Evolutionary conservation across 92 coral and sea anemone species (phyloP), one percentile per base, ranked within the genome.

Genomic region (Porites lobata): DNA sequence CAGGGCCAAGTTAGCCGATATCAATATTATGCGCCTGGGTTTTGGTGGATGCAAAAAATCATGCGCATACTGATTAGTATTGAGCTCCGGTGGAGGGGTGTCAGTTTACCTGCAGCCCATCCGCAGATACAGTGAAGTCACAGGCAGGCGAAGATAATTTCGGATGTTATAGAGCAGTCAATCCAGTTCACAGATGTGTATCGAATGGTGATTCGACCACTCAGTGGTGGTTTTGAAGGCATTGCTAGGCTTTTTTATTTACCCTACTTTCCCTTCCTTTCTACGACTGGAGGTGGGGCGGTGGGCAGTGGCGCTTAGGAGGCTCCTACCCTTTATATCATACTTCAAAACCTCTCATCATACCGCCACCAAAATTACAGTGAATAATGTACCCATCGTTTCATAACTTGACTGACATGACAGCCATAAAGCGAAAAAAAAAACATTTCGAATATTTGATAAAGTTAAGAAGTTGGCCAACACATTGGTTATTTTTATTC

Each of bases 151-250:
- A 85, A 50, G 92, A n/a, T n/a, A n/a, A n/a, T n/a, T n/a, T n/a
- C n/a, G n/a, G 92, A 2, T 17, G 4, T 7, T 89, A 89, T 82
- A 1, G 7, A 14, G 58, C 78, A 3, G 57, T 83, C 0, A 89
- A 83, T 24, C 79, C 58, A 12, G 17, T 79, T 5, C 88, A 83
- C 51, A 83, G 92, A 57, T 89, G 92, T 75, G 50, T 78, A 4
- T 53, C 84, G 20, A 76, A 20, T 22, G 8, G 14, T 0, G 13
- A 22, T 3, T 83, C 92, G 15, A 89, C 92, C 11, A 89, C 92
- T 7, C 92, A 89, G 17, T 89, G 92, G 92, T 89, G 92, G 92
- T 21, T 89, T 22, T 85, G 92, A 38, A 0, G 0, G 47, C 47
- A 4, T 38, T 38, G 6, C 47, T 38, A 38, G 47, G 47, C 47